A percentile compares a stretch with the other conserved stretches of the same genome.
phyloP scores from a whole-genome alignment of 2,797 vertebrate genomes.

The Takifugu rubripes region DNA sequence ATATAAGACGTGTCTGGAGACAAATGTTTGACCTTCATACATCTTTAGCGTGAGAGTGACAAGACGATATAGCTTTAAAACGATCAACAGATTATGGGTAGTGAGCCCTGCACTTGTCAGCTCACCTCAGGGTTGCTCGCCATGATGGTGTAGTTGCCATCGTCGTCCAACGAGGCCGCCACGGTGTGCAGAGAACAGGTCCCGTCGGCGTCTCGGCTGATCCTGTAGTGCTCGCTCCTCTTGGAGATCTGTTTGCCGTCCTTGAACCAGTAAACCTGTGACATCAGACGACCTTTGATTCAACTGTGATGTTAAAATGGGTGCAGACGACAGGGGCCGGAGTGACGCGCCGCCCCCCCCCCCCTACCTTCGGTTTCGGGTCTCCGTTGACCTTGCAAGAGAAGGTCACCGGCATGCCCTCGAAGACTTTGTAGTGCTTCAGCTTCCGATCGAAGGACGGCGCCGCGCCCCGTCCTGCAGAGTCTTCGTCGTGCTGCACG shows the following conservation, averaged over 20 bases:
- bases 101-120: neutral
- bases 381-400: constrained; percentile 89
- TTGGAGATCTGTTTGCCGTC: constrained; percentile 98
- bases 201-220: constrained; percentile 87
- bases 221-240: constrained; percentile 91
- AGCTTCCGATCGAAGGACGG: constrained; percentile 89
- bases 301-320: too few relatives aligned
- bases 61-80: too few relatives aligned
- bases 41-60: constrained; percentile 29
- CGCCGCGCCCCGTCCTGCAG: constrained; percentile 64
- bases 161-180: constrained; percentile 90
- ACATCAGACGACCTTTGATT: neutral
- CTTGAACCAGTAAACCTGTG: constrained; percentile 98
- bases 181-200: constrained; percentile 88
- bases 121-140: constrained; percentile 91
- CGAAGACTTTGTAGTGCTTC: constrained; percentile 96
- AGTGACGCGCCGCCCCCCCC: constrained; percentile 1
- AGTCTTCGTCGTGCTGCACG: constrained; percentile 79
- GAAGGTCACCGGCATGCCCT: constrained; percentile 95
- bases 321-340: too few relatives aligned
- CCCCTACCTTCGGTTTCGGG: constrained; percentile 92
- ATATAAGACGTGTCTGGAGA: constrained; percentile 12
- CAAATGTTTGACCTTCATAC: constrained; percentile 50
- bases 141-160: constrained; percentile 98
- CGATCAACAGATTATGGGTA: too few relatives aligned